Evolutionary conservation across 2,113 vertebrate genomes (phyloP), one percentile per base, ranked within the genome.

Genomic region (Apodemus sylvaticus): DNA sequence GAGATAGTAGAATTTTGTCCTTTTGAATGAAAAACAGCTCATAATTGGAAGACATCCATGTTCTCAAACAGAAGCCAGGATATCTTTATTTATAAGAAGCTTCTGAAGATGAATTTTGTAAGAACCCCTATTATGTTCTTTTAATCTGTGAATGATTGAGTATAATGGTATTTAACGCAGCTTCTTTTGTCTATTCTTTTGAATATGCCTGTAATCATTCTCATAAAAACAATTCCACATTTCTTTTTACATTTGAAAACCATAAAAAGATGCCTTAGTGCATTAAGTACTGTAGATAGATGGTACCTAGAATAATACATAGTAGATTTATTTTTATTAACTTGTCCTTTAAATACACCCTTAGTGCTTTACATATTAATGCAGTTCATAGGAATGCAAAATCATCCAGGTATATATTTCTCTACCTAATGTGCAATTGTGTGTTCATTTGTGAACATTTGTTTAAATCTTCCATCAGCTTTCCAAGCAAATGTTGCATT

Each of bases 301-400:
- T 77, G 22, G 20, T 88, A 5, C 19, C 51, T 89, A 83, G 39
- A 73, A 88, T 70, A 93, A 94, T 51, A 91, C 58, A 60, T 0
- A 58, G 29, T 42, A 60, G 36, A 73, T 96, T 92, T 93, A 95
- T 89, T 55, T 96, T 93, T 93, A 83, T 93, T 96, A 86, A 34
- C 71, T 0, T 31, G 42, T 34, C 11, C 88, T 93, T 88, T 89
- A 94, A 94, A 51, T 95, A 66, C 29, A 22, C 36, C 34, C 58
- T 96, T 95, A 88, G 91, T 86, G 62, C 45, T 92, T 92, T 81
- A 12, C 5, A 13, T 10, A 88, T 90, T 92, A 55, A 48, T 64
- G n/a, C 24, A 93, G 71, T 79, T 66, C 45, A 68, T n/a, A 64
- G 39, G 78, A 73, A 86, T 94, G 42, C n/a, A 93, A 94, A 96